These are phyloP conservation scores for Nomada flava DNA, from an alignment of 2,888 invertebrate species.

Conservation along the genomic window DNA sequence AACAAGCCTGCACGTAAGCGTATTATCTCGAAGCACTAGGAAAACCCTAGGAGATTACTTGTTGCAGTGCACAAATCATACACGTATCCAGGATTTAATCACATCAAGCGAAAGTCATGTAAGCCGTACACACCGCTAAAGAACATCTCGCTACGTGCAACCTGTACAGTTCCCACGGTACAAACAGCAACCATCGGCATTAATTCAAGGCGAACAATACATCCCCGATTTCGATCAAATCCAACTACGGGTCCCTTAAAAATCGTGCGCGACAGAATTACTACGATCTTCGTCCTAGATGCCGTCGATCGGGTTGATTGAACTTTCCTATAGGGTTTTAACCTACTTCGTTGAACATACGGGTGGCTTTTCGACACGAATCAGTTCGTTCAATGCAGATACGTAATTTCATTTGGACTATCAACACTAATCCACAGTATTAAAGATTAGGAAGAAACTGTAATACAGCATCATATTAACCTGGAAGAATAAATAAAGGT, in stretches of 20 bases:
- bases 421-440: background rate
- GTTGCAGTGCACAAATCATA: constrained; percentile 51
- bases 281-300: no score
- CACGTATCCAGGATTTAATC: constrained; percentile 51
- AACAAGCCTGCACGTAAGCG: constrained; percentile 36
- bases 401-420: background rate
- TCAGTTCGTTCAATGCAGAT: background rate
- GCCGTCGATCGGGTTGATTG: background rate
- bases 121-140: constrained; percentile 19
- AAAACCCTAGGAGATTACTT: constrained; percentile 57
- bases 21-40: constrained; percentile 63
- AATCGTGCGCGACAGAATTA: background rate
- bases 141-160: background rate
- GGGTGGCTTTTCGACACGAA: background rate
- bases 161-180: background rate
- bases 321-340: background rate
- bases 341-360: background rate
- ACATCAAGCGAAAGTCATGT: constrained; percentile 46
- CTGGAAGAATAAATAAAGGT: background rate
- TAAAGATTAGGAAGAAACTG: no score
- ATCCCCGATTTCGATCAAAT: background rate
- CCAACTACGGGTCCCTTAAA: background rate
- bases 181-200: background rate
- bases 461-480: no score
- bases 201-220: background rate